A percentile compares a stretch with the other conserved stretches of the same genome.
Conservation (phyloP, 2,113 vertebrate species). For the Hassar affinis region DNA sequence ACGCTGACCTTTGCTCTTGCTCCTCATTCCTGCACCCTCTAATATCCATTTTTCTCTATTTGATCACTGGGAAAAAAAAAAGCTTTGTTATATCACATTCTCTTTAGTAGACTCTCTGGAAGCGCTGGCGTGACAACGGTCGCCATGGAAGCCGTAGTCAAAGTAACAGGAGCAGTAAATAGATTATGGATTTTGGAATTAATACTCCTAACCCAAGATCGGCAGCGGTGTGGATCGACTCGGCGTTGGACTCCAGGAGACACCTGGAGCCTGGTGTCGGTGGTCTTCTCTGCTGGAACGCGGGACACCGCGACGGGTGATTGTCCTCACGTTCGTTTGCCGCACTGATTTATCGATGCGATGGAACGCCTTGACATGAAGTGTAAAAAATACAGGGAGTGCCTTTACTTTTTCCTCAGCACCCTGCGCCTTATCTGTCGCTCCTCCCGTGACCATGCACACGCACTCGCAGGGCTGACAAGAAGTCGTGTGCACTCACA, state of each 20-base stretch:
- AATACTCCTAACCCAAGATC: conserved; percentile 20
- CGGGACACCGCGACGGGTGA: neutral
- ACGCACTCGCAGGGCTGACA: neutral
- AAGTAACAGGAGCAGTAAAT: conserved; percentile 33
- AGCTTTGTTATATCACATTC: conserved; percentile 41
- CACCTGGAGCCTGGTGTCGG: neutral
- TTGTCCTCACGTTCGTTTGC: neutral
- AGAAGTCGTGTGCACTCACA: conserved; percentile 3
- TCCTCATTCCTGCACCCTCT: neutral
- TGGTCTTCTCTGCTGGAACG: neutral
- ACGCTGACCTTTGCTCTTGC: neutral
- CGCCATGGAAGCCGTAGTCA: conserved; percentile 37
- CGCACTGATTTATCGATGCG: neutral
- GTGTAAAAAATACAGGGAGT: neutral
- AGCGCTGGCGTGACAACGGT: conserved; percentile 15
- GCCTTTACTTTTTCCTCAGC: neutral
- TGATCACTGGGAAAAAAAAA: conserved; percentile 39
- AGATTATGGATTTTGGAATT: conserved; percentile 19
- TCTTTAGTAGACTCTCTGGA: conserved; percentile 24
- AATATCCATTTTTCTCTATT: conserved; percentile 28
- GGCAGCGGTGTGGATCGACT: neutral
- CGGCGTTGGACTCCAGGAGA: neutral
- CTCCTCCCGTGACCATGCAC: neutral
- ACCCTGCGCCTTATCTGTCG: neutral
- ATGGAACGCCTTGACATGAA: neutral